Conservation (phyloP, 2,888 invertebrate genomes). For the Athalia rosae region DNA sequence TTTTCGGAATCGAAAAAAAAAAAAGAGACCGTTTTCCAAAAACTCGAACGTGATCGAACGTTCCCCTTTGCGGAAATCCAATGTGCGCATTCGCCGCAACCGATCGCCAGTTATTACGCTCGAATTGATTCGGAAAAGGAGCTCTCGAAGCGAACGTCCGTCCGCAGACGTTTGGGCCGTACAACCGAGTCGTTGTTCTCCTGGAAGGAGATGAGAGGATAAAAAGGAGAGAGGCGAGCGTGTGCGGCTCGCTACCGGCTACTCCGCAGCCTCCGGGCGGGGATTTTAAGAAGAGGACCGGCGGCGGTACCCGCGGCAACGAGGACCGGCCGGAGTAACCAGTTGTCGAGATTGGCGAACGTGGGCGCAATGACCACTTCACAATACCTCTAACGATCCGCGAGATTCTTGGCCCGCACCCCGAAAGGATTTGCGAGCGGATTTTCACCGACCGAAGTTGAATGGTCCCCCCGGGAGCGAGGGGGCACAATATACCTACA, state of each 20-base stretch:
- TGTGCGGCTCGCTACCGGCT: conserved; percentile 20
- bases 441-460: conserved; percentile 26
- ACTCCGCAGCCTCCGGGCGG: not conserved
- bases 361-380: conserved; percentile 53
- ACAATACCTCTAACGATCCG: conserved; percentile 67
- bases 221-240: not conserved
- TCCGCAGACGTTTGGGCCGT: not conserved
- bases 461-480: conserved; percentile 18
- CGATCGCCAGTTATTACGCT: too few species aligned
- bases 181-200: not conserved
- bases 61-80: too few species aligned
- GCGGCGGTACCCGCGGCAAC: not conserved
- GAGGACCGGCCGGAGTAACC: conserved; percentile 13
- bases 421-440: conserved; percentile 37
- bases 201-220: too few species aligned
- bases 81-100: too few species aligned
- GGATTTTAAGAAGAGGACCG: conserved; percentile 39
- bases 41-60: too few species aligned
- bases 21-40: too few species aligned
- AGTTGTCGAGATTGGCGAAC: conserved; percentile 25
- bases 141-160: too few species aligned
- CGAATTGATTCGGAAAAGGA: too few species aligned
- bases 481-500: too few species aligned
- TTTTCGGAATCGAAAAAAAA: too few species aligned
- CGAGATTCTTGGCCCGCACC: conserved; percentile 53